Evolutionary conservation across 2,797 vertebrate species (phyloP).

Genomic region (Nannoperca australis): DNA sequence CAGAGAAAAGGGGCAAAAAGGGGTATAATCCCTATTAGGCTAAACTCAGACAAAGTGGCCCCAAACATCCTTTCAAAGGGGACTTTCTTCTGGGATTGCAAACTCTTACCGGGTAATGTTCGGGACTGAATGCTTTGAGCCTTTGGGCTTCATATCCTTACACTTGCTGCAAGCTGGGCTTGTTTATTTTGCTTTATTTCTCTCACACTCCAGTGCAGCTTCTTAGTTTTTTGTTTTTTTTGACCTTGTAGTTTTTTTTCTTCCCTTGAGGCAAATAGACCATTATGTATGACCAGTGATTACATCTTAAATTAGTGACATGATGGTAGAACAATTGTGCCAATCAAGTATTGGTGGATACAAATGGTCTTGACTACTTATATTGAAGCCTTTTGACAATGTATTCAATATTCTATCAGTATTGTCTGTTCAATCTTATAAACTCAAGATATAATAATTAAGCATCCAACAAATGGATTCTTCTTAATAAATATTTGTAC

Average conservation of each 20-base stretch:
- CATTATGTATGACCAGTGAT: constrained; percentile 71
- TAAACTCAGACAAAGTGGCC: constrained; percentile 96
- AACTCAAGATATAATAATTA: neutral
- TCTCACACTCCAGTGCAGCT: constrained; percentile 74
- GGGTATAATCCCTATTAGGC: constrained; percentile 98
- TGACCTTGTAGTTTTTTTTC: constrained; percentile 79
- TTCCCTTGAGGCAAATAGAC: constrained; percentile 71
- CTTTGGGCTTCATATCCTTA: constrained; percentile 69
- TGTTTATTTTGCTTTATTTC: constrained; percentile 84
- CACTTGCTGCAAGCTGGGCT: constrained; percentile 67
- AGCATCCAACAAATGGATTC: neutral
- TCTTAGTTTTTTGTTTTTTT: constrained; percentile 76
- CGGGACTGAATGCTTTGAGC: constrained; percentile 70
- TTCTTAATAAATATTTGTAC: neutral
- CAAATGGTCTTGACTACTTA: constrained; percentile 21
- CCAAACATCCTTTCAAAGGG: constrained; percentile 89
- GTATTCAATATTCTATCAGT: neutral
- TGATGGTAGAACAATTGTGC: constrained; percentile 59
- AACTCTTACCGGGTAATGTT: constrained; percentile 69
- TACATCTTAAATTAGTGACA: constrained; percentile 75
- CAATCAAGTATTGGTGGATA: constrained; percentile 53
- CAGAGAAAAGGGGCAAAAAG: constrained; percentile 87
- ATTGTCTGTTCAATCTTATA: neutral
- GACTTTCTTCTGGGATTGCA: constrained; percentile 66
- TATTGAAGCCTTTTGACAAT: constrained; percentile 12